Conservation (phyloP, 2,888 invertebrate genomes). For the Timandra comae region DNA sequence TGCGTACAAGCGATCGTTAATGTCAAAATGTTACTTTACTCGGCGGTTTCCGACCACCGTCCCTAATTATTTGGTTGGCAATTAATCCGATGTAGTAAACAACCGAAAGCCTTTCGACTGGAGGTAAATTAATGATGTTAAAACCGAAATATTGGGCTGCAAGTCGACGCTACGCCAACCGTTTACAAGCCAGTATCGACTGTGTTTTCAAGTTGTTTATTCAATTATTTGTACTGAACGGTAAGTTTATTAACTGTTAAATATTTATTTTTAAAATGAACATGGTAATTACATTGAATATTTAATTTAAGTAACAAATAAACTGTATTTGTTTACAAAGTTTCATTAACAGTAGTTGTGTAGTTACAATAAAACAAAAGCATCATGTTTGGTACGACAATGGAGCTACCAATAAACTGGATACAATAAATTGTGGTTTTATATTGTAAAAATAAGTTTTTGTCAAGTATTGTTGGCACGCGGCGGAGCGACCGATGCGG, state of each 20-base stretch:
- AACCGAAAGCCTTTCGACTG: slow-evolving; percentile 31
- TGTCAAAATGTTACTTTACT: slow-evolving; percentile 41
- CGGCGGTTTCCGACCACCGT: slow-evolving; percentile 30
- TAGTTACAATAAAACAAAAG: neutral
- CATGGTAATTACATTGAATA: too few relatives aligned
- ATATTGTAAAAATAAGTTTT: slow-evolving; percentile 40
- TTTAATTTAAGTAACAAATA: too few relatives aligned
- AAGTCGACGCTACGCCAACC: slow-evolving; percentile 7
- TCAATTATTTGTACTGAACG: too few relatives aligned
- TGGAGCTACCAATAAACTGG: too few relatives aligned
- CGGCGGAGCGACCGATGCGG: slow-evolving; percentile 20
- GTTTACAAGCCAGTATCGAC: slow-evolving; percentile 9
- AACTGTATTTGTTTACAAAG: too few relatives aligned
- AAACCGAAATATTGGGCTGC: slow-evolving; percentile 18
- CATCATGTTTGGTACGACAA: too few relatives aligned
- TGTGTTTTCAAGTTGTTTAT: too few relatives aligned
- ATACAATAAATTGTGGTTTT: too few relatives aligned
- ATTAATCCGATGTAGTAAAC: slow-evolving; percentile 43
- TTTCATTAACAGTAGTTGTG: too few relatives aligned
- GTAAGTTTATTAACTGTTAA: too few relatives aligned
- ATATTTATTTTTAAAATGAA: too few relatives aligned
- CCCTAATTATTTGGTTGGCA: slow-evolving; percentile 39
- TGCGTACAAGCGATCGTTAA: too few relatives aligned
- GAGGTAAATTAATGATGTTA: slow-evolving; percentile 23
- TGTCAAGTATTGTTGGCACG: slow-evolving; percentile 34